Evolutionary conservation across 92 coral and sea anemone species (phyloP), one percentile per base, ranked within the genome.

Genomic region (Bergia puertoricense): DNA sequence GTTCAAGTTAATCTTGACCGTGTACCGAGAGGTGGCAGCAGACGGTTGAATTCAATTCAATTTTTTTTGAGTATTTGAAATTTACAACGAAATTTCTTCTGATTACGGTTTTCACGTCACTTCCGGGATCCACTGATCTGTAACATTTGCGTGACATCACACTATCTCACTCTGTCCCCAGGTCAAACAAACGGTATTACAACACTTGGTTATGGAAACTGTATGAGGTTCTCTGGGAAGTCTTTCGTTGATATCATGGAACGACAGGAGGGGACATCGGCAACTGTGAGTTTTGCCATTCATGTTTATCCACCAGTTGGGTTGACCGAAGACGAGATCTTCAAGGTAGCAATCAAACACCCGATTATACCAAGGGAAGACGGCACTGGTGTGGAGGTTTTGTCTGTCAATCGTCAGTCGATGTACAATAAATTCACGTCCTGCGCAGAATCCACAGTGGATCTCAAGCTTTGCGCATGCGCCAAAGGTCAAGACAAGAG

Each of bases 381-480:
- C 71, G 84, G 84, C 22, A 51, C 20, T 8, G 84, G 84, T 2
- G 69, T 80, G 16, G 46, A 80, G 71, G 41, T 80, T 23, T 54
- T 80, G 41, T 50, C 84, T 37, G 38, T 80, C 18, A 80, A 80
- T 15, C 84, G 84, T 37, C 84, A 80, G 65, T 80, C 84, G 23
- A 80, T 80, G 69, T 80, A 80, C 69, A 80, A 54, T 71, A 80
- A 54, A 16, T 80, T 50, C 59, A 80, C 71, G n/a, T 30, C 84
- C 2, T 80, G 84, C 23, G 69, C 68, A 6, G 84, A 80, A 8
- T 30, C 43, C 42, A 51, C 65, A 56, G 84, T 80, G 2, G 84
- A 80, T 80, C n/a, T 80, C 15, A 80, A 80, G 44, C 84, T 80
- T 36, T 80, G 84, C 84, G 84, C 84, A 54, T 80, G 84, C 71